Percentiles rank a stretch among this genome's conserved stretches.
Conservation (phyloP, 2,113 vertebrate species). For the Garra rufa region DNA sequence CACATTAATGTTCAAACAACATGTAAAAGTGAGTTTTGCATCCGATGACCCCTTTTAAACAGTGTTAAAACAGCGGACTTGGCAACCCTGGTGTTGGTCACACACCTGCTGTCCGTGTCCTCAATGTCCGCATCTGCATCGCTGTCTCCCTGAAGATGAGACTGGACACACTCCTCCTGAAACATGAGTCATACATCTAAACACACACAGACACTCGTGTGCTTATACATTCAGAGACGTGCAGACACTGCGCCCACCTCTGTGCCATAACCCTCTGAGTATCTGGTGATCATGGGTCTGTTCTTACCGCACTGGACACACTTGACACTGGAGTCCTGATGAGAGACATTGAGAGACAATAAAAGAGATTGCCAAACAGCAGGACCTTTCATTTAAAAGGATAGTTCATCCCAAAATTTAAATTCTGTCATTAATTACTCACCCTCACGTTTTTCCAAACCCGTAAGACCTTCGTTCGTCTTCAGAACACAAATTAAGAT, state of each 20-base stretch:
- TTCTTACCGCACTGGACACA: conserved; percentile 74
- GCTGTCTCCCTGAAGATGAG: conserved; percentile 79
- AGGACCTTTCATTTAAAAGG: background rate
- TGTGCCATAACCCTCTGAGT: conserved; percentile 79
- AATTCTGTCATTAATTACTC: too few species aligned
- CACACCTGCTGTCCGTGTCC: conserved; percentile 79
- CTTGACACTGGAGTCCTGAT: conserved; percentile 60
- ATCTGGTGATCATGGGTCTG: conserved; percentile 68
- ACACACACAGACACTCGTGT: conserved; percentile 38
- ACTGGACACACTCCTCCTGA: conserved; percentile 76
- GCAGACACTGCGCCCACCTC: conserved; percentile 66
- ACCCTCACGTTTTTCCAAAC: too few species aligned
- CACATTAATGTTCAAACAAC: too few species aligned
- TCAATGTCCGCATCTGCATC: conserved; percentile 81
- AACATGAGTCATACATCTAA: conserved; percentile 45
- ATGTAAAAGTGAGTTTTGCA: too few species aligned
- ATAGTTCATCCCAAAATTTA: too few species aligned
- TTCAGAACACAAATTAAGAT: too few species aligned
- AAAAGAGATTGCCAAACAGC: background rate
- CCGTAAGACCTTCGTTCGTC: too few species aligned
- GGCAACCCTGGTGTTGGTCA: too few species aligned
- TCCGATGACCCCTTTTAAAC: too few species aligned
- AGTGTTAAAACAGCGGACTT: too few species aligned
- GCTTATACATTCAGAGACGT: background rate
- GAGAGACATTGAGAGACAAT: background rate